Percentiles rank a stretch among this genome's conserved stretches.
Evolutionary conservation across 1,140 invertebrate genomes (phyloP).

Genomic region (Babylonia areolata): DNA sequence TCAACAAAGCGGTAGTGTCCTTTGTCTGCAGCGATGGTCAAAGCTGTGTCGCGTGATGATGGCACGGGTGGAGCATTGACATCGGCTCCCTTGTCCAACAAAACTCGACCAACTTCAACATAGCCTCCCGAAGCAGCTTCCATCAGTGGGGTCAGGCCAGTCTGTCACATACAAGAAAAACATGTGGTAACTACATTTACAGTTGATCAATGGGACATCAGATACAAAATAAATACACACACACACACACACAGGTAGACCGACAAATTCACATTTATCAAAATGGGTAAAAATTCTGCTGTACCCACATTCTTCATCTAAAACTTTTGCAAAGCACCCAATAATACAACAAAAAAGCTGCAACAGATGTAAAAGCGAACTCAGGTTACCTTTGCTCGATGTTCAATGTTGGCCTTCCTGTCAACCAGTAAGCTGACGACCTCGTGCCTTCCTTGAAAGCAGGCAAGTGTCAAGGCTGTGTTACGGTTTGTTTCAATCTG

Average conservation of each 20-base stretch:
- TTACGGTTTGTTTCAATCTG: conserved; percentile 99
- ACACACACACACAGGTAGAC: background rate
- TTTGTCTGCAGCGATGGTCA: conserved; percentile 99
- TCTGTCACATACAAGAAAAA: conserved; percentile 78
- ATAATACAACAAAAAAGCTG: too few relatives aligned
- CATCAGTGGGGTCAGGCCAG: conserved; percentile 98
- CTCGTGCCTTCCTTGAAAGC: conserved; percentile 99
- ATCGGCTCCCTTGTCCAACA: conserved; percentile 97
- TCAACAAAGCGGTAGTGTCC: conserved; percentile 98
- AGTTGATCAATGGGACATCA: too few relatives aligned
- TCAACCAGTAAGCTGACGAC: conserved; percentile 97
- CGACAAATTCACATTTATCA: background rate
- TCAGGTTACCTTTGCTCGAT: conserved; percentile 95
- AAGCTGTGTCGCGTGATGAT: conserved; percentile 96
- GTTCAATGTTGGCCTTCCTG: conserved; percentile 98
- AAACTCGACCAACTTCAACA: conserved; percentile 96
- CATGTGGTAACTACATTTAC: background rate
- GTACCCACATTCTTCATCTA: too few relatives aligned
- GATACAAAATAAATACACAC: background rate
- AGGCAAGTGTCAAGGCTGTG: conserved; percentile 98
- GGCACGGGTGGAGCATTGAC: conserved; percentile 99
- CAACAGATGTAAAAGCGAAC: too few relatives aligned
- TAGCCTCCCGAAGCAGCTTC: conserved; percentile 99
- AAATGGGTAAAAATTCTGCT: conserved; percentile 5
- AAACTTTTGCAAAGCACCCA: too few relatives aligned